Base-by-base conservation (phyloP, 2,888 invertebrate species). In the Stenodera caucasica region DNA sequence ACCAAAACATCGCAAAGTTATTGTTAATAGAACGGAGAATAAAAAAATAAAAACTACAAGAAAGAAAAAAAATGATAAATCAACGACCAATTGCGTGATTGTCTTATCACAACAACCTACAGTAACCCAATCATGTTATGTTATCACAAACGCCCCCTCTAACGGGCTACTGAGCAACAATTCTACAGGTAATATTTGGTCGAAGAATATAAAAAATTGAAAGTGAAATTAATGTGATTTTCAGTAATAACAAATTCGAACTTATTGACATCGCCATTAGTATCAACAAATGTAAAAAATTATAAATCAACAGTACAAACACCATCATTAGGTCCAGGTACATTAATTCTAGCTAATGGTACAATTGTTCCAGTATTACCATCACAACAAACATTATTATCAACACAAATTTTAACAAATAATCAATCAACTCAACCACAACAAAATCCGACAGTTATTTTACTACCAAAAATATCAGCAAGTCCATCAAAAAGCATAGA, bases 341-440 rank as follows among this genome's bases (percentile, higher is more conserved):
- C 81, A 11, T 68, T 82, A 63, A 75, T 81, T 50, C 66, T 81
- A 55, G 74, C 80, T 4, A 80, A 80, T 61, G 80, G 80, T 30
- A 76, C 73, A 53, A 69, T 80, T 33, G 66, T 80, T 51, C 80
- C 80, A 14, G 68, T 80, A 23, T 58, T 78, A 55, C 75, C 75
- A 37, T 66, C 75, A 49, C 63, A 59, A 52, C 59, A 53, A 56
- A 63, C 62, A 37, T 56, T 63, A 30, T 8, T 62, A n/a, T 49
- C 53, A 12, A 66, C 74, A 14, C 67, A 66, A 33, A 64, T 67
- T 2, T 60, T 68, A 23, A 65, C 68, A 32, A 33, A 32, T 32
- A 32, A 33, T 33, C 33, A n/a, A n/a, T 52, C 63, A 7, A 64
- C 65, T 6, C 62, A 73, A 26, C 55, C 73, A 35, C 56, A 71